Conservation (phyloP, 2,888 invertebrate genomes). For the Matsumyia berberina region DNA sequence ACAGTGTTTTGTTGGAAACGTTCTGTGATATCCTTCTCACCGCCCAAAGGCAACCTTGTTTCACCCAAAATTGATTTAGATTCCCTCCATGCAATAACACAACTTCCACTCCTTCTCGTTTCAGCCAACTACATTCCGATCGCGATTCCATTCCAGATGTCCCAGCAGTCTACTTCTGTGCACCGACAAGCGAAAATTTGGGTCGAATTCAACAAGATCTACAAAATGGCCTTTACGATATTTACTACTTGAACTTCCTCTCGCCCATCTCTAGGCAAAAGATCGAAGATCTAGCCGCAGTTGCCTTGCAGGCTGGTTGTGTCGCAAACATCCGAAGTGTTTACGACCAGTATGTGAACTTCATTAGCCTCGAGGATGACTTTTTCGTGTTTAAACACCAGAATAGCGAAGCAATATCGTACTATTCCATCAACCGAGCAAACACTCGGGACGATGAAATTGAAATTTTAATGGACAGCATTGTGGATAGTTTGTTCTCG, state of each 20-base stretch:
- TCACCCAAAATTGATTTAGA: too few species aligned
- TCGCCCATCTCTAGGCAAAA: slow-evolving; percentile 96
- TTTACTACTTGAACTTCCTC: slow-evolving; percentile 98
- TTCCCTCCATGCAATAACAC: not conserved
- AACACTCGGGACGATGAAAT: slow-evolving; percentile 98
- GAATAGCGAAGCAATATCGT: slow-evolving; percentile 95
- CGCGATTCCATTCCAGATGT: slow-evolving; percentile 98
- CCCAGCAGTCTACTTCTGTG: slow-evolving; percentile 98
- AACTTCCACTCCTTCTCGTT: slow-evolving; percentile 76
- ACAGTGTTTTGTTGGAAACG: too few species aligned
- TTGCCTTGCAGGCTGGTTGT: slow-evolving; percentile 95
- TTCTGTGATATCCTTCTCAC: too few species aligned
- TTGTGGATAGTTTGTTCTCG: slow-evolving; percentile 98
- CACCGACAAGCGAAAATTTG: slow-evolving; percentile 97
- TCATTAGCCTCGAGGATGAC: slow-evolving; percentile 98
- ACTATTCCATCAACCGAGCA: slow-evolving; percentile 97
- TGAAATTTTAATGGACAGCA: slow-evolving; percentile 95
- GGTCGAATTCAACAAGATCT: slow-evolving; percentile 96
- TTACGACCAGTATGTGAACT: slow-evolving; percentile 99
- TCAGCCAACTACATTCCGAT: slow-evolving; percentile 93
- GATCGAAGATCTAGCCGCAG: slow-evolving; percentile 97
- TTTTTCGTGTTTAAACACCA: slow-evolving; percentile 97
- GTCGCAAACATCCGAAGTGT: slow-evolving; percentile 97
- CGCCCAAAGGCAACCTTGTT: too few species aligned
- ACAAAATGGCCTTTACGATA: slow-evolving; percentile 95